Conservation (phyloP, 1,140 invertebrate species). For the Ptiloglossa arizonensis region DNA sequence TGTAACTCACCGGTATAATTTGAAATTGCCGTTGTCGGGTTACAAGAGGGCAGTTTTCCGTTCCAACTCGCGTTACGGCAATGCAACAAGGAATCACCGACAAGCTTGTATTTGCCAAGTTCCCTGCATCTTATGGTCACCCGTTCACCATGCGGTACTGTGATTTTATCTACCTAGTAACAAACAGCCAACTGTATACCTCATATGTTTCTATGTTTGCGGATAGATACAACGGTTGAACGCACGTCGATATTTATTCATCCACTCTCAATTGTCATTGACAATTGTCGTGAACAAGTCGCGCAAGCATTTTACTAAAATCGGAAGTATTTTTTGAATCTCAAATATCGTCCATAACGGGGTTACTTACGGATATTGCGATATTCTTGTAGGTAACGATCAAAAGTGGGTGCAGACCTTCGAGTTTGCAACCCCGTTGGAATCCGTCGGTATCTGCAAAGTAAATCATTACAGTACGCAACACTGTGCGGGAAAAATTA, state of each 20-base stretch:
- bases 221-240: too few species aligned
- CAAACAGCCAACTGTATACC: too few species aligned
- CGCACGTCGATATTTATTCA: too few species aligned
- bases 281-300: too few species aligned
- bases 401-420: constrained; percentile 78
- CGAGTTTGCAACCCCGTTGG: constrained; percentile 74
- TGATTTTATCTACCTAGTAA: constrained; percentile 77
- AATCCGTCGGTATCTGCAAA: constrained; percentile 42
- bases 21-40: constrained; percentile 90
- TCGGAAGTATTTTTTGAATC: neutral
- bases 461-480: neutral
- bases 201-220: too few species aligned
- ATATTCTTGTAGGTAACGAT: constrained; percentile 81
- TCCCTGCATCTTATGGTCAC: constrained; percentile 89
- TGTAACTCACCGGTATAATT: constrained; percentile 89
- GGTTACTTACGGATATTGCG: constrained; percentile 77
- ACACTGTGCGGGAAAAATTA: too few species aligned
- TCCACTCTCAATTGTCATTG: too few species aligned
- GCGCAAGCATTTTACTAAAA: too few species aligned
- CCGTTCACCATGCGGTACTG: constrained; percentile 86
- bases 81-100: constrained; percentile 85
- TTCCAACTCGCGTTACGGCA: constrained; percentile 92
- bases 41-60: constrained; percentile 88
- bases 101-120: constrained; percentile 90
- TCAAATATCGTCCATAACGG: too few species aligned